Evolutionary conservation across 2,888 invertebrate species (phyloP), one percentile per base, ranked within the genome.

Genomic region (Leptinotarsa haldemani): DNA sequence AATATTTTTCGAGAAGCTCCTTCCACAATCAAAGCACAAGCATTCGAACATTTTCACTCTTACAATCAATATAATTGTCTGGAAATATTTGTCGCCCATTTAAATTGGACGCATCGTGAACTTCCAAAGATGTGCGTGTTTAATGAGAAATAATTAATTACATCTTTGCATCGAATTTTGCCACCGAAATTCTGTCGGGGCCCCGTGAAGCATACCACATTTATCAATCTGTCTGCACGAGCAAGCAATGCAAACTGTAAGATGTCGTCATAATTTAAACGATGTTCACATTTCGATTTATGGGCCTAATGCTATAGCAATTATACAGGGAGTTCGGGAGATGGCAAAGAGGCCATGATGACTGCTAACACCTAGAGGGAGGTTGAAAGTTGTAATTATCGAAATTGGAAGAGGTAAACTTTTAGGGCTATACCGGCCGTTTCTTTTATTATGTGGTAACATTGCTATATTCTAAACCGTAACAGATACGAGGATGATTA

Each of bases 211-310:
- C 77, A 78, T 77, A 74, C 73, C 78, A 67, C 78, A 78, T 78
- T 78, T 75, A 75, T 78, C 78, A 78, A 75, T 74, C 77, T 77
- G 76, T 77, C 78, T 77, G 66, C 77, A 74, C 72, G 70, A 64
- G 74, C 73, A 78, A 74, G 71, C 74, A 72, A 74, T 75, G 71
- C 74, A 73, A 75, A 75, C 75, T 69, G 74, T 69, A 74, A 70
- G 69, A 70, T 70, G 75, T 75, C 78, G 69, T 71, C 77, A 74
- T 78, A 77, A 78, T 78, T 78, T 74, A 76, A 71, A 71, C 75
- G 61, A 53, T 53, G 52, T 72, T 76, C 56, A 56, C 66, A 72
- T 65, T 70, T 69, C 68, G 74, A 78, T 76, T 74, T 74, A 74
- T 75, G 69, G 40, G 58, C 25, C 25, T 65, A 12, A 56, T 56